Percentiles rank a stretch among this genome's conserved stretches.
Evolutionary conservation across 2,113 vertebrate genomes (phyloP).

Genomic region (Puma concolor): DNA sequence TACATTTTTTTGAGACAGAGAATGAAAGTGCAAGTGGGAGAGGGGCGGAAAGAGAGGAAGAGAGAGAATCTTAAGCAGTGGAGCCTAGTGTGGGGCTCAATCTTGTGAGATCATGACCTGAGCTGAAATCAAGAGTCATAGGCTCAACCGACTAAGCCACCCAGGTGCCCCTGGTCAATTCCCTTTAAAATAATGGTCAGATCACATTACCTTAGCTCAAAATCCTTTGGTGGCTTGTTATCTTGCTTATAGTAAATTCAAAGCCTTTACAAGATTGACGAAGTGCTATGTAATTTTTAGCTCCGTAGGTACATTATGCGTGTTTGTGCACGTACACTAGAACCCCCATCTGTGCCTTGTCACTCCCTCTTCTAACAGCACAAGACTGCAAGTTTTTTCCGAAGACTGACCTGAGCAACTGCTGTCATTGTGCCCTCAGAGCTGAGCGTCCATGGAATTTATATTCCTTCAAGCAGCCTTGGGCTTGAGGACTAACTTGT

Average conservation of each 20-base stretch:
- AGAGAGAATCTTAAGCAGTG: too few species aligned
- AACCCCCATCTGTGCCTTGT: rapidly evolving
- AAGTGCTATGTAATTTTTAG: background rate
- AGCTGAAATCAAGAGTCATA: too few species aligned
- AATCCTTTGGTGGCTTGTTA: background rate
- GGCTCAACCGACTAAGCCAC: too few species aligned
- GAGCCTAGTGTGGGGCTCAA: too few species aligned
- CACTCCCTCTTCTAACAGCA: background rate
- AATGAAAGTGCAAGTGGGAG: too few species aligned
- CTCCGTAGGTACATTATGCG: rapidly evolving
- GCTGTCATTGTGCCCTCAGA: background rate
- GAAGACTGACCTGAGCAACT: background rate
- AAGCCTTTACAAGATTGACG: background rate
- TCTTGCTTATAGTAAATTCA: background rate
- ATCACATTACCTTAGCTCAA: background rate
- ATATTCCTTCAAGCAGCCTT: background rate
- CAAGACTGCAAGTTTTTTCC: background rate
- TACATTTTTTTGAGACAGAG: too few species aligned
- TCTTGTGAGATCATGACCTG: too few species aligned
- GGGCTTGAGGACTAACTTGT: background rate
- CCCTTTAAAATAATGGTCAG: background rate
- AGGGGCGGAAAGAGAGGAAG: too few species aligned
- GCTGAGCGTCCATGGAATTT: background rate
- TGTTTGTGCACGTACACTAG: background rate
- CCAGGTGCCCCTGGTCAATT: background rate